These are phyloP conservation scores for Rhysida immarginata DNA, from an alignment of 1,140 invertebrate species.

Conservation along the genomic window DNA sequence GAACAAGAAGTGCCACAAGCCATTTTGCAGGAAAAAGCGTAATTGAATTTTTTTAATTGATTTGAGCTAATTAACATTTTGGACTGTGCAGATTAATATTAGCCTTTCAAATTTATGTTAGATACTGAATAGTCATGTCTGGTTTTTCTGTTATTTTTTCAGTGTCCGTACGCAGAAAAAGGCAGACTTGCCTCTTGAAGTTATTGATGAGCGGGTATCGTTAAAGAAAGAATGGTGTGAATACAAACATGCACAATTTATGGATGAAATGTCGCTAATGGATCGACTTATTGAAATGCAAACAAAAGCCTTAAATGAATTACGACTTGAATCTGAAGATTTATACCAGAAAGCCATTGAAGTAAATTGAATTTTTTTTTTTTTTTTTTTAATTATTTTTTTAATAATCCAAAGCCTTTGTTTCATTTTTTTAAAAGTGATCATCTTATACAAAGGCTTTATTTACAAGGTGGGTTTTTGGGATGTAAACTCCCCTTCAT, in stretches of 20 bases:
- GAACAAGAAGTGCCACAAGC: constrained; percentile 55
- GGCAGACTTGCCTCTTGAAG: constrained; percentile 33
- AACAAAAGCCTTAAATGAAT: constrained; percentile 53
- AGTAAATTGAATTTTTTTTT: constrained; percentile 30
- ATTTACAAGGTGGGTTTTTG: too few species aligned
- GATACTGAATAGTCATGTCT: too few species aligned
- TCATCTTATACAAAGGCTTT: too few species aligned
- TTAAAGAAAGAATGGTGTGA: constrained; percentile 54
- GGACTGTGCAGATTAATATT: background rate
- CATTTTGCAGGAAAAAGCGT: constrained; percentile 48
- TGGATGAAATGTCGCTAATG: constrained; percentile 45
- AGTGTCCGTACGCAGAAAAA: too few species aligned
- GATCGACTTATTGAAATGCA: constrained; percentile 50
- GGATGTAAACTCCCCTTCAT: too few species aligned
- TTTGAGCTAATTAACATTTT: background rate
- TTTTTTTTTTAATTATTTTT: background rate
- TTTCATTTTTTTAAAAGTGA: too few species aligned
- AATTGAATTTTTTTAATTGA: constrained; percentile 15
- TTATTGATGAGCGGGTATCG: constrained; percentile 36
- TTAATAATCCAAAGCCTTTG: background rate
- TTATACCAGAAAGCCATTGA: constrained; percentile 65
- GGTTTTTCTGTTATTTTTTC: too few species aligned
- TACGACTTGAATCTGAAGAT: constrained; percentile 58
- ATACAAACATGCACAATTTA: constrained; percentile 46
- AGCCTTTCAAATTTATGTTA: too few species aligned